Evolutionary conservation across 2,113 vertebrate genomes (phyloP).

Genomic region (Corvus hawaiiensis): DNA sequence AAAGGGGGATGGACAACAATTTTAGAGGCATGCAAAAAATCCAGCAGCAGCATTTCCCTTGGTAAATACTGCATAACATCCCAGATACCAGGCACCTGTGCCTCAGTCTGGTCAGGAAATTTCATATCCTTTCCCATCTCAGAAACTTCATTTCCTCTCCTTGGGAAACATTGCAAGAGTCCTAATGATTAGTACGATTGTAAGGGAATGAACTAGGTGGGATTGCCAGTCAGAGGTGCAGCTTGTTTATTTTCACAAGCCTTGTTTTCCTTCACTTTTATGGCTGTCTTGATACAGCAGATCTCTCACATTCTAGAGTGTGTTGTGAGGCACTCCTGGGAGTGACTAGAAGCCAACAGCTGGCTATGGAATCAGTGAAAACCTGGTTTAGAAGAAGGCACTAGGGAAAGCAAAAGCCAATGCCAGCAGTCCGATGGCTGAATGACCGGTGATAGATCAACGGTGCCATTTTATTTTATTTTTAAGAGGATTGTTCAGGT

Average conservation of each 20-base stretch:
- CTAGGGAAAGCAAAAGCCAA: neutral
- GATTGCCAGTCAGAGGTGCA: conserved; percentile 45
- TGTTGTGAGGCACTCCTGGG: conserved; percentile 41
- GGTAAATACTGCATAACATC: conserved; percentile 77
- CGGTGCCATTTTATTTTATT: neutral
- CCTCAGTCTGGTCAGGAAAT: conserved; percentile 81
- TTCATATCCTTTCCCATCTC: conserved; percentile 83
- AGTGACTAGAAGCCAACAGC: conserved; percentile 18
- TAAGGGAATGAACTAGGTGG: neutral
- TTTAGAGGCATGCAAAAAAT: conserved; percentile 59
- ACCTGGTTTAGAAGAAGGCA: neutral
- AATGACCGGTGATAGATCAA: neutral
- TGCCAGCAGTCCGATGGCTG: fast-evolving
- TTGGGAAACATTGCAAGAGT: conserved; percentile 72
- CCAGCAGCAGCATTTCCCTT: conserved; percentile 55
- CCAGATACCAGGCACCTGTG: conserved; percentile 79
- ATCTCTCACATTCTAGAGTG: conserved; percentile 56
- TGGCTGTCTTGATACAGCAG: conserved; percentile 59
- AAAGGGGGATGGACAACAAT: neutral
- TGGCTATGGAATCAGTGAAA: neutral
- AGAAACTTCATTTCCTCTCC: conserved; percentile 76
- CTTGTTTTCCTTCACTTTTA: conserved; percentile 59
- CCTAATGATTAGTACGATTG: conserved; percentile 68
- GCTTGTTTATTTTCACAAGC: conserved; percentile 62
- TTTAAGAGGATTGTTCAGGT: neutral